Percentiles rank a stretch among this genome's conserved stretches.
Evolutionary conservation across 64 coral and sea anemone species (phyloP).

Genomic region (Montipora cactus): DNA sequence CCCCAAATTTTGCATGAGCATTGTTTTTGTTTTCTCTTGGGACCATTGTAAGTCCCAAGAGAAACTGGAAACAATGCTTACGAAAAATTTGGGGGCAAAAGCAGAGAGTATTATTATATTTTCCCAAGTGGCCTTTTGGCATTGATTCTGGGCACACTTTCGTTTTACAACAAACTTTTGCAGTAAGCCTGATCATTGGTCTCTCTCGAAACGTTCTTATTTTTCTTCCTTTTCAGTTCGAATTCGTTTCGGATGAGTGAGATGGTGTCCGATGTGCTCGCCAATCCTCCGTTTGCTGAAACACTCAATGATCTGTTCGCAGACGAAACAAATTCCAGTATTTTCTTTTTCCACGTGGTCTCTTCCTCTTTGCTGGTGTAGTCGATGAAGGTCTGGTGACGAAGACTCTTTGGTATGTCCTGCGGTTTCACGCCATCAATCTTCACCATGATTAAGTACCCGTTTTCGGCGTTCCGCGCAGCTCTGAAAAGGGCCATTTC

Average conservation of each 20-base stretch:
- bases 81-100: no score
- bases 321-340: slow-evolving; percentile 1
- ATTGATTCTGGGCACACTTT: neutral
- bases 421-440: neutral
- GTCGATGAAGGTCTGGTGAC: slow-evolving; percentile 39
- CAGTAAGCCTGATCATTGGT: neutral
- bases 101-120: no score
- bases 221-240: neutral
- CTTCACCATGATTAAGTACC: slow-evolving; percentile 19
- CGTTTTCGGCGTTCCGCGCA: neutral
- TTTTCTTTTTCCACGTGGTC: neutral
- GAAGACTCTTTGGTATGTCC: slow-evolving; percentile 11
- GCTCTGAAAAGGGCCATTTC: slow-evolving; percentile 44
- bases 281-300: neutral
- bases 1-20: no score
- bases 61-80: no score
- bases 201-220: neutral
- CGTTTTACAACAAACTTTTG: neutral
- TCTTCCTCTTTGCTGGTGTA: slow-evolving; percentile 24
- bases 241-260: neutral
- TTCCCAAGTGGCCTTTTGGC: no score
- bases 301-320: neutral
- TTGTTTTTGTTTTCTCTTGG: no score
- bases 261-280: neutral
- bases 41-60: no score